Conservation (phyloP, 2,888 invertebrate genomes). For the Cheilosia pagana region DNA sequence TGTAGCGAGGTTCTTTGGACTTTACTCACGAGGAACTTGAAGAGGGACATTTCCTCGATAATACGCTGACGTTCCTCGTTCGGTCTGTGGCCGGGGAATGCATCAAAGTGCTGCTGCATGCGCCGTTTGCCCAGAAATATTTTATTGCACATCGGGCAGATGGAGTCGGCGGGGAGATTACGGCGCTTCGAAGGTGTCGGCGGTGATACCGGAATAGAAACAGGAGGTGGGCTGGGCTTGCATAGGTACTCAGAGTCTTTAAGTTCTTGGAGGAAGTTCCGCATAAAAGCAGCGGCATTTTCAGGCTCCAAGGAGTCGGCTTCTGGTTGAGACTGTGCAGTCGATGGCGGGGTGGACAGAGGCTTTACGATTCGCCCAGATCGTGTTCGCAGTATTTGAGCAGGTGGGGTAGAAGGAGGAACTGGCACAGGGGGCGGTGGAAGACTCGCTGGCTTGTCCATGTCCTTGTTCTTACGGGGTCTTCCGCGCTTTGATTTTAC, state of each 20-base stretch:
- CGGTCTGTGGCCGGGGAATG: constrained; percentile 80
- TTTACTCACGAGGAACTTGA: constrained; percentile 80
- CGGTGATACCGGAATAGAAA: background rate
- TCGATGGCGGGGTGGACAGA: constrained; percentile 10
- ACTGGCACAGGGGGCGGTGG: background rate
- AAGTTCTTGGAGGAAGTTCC: constrained; percentile 78
- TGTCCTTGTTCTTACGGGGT: constrained; percentile 76
- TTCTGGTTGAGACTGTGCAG: constrained; percentile 30
- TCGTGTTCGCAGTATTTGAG: constrained; percentile 77
- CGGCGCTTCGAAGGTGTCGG: constrained; percentile 68
- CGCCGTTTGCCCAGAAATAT: constrained; percentile 81
- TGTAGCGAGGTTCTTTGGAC: constrained; percentile 79
- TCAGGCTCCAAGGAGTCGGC: constrained; percentile 56
- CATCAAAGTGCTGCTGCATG: constrained; percentile 80
- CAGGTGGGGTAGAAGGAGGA: background rate
- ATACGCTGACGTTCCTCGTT: constrained; percentile 50
- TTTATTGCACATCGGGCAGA: constrained; percentile 82
- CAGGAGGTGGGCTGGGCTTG: constrained; percentile 46
- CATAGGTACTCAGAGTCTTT: constrained; percentile 69
- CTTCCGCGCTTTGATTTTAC: constrained; percentile 76
- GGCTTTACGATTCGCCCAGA: constrained; percentile 78
- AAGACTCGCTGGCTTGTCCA: constrained; percentile 15
- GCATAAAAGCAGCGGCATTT: constrained; percentile 75
- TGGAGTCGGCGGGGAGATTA: constrained; percentile 79
- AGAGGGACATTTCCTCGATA: constrained; percentile 78